Conservation (phyloP, 2,888 invertebrate genomes). For the Morpho deidamia region DNA sequence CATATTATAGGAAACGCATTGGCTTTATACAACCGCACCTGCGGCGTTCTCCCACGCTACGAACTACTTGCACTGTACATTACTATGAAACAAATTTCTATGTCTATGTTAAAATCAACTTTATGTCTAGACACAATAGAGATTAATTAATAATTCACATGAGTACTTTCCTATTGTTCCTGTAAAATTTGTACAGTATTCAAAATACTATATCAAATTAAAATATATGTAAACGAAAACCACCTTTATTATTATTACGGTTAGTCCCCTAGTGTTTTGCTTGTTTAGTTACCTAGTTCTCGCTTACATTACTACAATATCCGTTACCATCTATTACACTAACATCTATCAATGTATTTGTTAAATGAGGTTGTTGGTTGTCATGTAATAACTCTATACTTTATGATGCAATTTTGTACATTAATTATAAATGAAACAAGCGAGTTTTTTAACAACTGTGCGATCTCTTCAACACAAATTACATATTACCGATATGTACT, state of each 20-base stretch:
- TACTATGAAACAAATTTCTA: slow-evolving; percentile 7
- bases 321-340: slow-evolving; percentile 7
- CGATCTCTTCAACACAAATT: no score
- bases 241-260: background rate
- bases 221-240: background rate
- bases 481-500: no score
- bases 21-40: slow-evolving; percentile 54
- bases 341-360: slow-evolving; percentile 10
- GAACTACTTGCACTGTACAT: slow-evolving; percentile 29
- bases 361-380: slow-evolving; percentile 1
- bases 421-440: background rate
- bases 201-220: background rate
- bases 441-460: no score
- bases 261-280: background rate
- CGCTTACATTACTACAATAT: background rate
- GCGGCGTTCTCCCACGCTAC: slow-evolving; percentile 68
- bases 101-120: slow-evolving; percentile 5
- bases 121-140: slow-evolving; percentile 1
- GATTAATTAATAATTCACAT: background rate
- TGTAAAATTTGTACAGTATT: slow-evolving; percentile 5
- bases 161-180: background rate
- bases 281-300: background rate
- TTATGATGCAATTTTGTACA: background rate
- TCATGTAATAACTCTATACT: background rate
- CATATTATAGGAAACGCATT: slow-evolving; percentile 49